Conservation (phyloP, 2,113 vertebrate genomes). For the Clinocottus analis region DNA sequence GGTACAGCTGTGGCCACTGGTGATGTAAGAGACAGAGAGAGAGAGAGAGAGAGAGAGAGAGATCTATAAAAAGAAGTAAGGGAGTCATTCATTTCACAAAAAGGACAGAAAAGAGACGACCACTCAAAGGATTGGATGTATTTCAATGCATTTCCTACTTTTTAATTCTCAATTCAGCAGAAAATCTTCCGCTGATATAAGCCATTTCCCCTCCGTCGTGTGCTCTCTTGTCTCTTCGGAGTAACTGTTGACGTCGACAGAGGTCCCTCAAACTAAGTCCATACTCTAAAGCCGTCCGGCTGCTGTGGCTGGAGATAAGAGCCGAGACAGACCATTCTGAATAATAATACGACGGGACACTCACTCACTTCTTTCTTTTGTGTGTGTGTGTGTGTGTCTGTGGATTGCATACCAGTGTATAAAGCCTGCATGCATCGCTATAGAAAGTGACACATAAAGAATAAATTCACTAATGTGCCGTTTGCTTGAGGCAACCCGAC, state of each 20-base stretch:
- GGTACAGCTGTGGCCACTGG: constrained; percentile 20
- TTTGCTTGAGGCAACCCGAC: not conserved
- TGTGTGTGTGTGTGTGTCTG: constrained; percentile 1
- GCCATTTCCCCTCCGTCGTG: constrained; percentile 41
- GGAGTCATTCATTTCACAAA: not conserved
- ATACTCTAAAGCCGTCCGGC: constrained; percentile 43
- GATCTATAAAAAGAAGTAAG: not conserved
- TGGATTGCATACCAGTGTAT: constrained; percentile 3
- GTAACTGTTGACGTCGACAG: constrained; percentile 50
- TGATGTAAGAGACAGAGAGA: constrained; percentile 1
- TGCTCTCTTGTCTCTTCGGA: constrained; percentile 51
- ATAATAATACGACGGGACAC: constrained; percentile 38
- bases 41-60: too few relatives aligned
- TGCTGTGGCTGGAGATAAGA: constrained; percentile 69
- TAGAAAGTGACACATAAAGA: not conserved
- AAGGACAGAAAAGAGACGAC: constrained; percentile 23
- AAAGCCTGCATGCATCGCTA: constrained; percentile 7
- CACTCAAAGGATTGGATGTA: constrained; percentile 31
- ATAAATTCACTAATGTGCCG: not conserved
- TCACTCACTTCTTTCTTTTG: constrained; percentile 5
- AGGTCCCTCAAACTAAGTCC: constrained; percentile 56
- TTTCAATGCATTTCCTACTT: constrained; percentile 56
- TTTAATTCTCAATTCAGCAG: constrained; percentile 39
- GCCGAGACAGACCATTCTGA: constrained; percentile 47
- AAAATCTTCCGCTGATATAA: constrained; percentile 55